Base-by-base conservation (phyloP, 2,888 invertebrate genomes). In the Sceliomorpha sp. region DNA sequence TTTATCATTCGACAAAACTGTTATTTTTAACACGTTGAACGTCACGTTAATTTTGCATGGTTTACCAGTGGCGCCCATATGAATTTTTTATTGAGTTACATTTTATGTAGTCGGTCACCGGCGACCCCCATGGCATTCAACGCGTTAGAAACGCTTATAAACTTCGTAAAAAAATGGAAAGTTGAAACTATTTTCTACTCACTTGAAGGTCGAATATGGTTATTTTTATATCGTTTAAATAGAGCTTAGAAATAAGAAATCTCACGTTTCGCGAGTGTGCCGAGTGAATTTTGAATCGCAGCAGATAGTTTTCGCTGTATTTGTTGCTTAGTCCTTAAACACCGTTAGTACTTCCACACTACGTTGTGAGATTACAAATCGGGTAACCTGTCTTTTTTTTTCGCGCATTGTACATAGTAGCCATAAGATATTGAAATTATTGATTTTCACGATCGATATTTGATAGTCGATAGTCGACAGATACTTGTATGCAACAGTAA, bases 391-490 rank as follows among this genome's bases (percentile, higher is more conserved):
- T n/a, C 29, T 31, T 37, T 2, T 36, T 24, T 4, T 29, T 44
- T 44, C n/a, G 9, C 32, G 8, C 9, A 10, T 39, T 60, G 55
- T 60, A 64, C 26, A 51, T 70, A 50, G 17, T 55, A 55, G 50
- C 37, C 8, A 31, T 51, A 50, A 15, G 17, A 50, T 37, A 36
- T 44, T 20, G 48, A 34, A n/a, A 59, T 51, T 37, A 59, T 55
- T 58, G 34, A 59, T 67, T 66, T 32, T n/a, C 13, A 31, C 40
- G 37, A 55, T 63, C 71, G 71, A 59, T 71, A 47, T 58, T 63
- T 59, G 15, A 63, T 67, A 55, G 67, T 59, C 67, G 63, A 67
- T 27, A 67, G 42, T 63, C 59, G 63, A 59, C 62, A 29, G 42
- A 50, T 40, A 42, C 27, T 53, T 60, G 26, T 55, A 53, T 48